phyloP scores from a whole-genome alignment of 2,113 vertebrate species.

The Chaetops frenatus region DNA sequence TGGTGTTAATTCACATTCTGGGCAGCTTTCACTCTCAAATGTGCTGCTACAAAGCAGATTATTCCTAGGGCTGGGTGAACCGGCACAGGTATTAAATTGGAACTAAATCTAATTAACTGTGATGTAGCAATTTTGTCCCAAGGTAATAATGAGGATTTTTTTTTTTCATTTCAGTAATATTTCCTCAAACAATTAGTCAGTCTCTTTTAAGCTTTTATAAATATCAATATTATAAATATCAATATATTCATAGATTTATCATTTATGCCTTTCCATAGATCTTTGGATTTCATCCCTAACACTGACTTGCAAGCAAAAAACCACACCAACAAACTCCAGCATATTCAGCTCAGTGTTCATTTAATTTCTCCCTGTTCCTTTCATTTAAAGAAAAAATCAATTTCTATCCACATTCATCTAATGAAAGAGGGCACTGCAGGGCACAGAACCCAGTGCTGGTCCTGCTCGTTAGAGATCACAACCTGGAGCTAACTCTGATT shows the following conservation, averaged over 20 bases:
- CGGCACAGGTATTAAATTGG: not conserved
- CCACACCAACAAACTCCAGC: not conserved
- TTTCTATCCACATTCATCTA: not conserved
- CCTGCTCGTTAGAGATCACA: not conserved
- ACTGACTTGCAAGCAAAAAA: not conserved
- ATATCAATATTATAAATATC: not conserved
- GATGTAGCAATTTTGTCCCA: not conserved
- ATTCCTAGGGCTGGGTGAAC: not conserved
- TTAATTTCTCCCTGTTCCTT: not conserved
- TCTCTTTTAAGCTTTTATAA: not conserved
- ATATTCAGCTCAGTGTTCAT: not conserved
- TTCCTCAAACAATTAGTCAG: not conserved
- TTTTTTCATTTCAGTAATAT: not conserved
- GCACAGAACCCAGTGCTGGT: not conserved
- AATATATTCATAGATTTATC: not conserved
- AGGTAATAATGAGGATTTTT: not conserved
- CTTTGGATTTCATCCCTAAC: not conserved
- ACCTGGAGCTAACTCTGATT: not conserved
- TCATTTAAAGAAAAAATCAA: not conserved
- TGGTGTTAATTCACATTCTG: not conserved
- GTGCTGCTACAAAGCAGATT: not conserved
- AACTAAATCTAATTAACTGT: not conserved
- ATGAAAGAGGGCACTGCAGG: not conserved
- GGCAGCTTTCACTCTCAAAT: not conserved
- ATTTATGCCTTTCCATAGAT: rapidly evolving